A percentile compares a stretch with the other conserved stretches of the same genome.
Evolutionary conservation across 2,888 invertebrate genomes (phyloP).

Genomic region (Lasioglossum calceatum): DNA sequence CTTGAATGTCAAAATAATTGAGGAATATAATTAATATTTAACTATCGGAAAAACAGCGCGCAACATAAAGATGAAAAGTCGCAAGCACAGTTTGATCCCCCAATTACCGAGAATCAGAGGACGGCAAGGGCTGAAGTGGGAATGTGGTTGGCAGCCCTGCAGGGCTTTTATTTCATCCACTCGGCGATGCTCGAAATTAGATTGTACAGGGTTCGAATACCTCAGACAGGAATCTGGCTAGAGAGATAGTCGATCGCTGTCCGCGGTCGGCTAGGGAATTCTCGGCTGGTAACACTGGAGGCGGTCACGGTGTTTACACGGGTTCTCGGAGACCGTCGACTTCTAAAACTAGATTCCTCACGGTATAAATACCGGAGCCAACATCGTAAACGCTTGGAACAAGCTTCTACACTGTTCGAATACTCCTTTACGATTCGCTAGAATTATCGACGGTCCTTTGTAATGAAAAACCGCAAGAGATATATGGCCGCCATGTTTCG

Average conservation of each 20-base stretch:
- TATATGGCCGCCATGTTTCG: conserved; percentile 29
- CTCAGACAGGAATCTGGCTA: not conserved
- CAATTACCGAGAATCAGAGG: not conserved
- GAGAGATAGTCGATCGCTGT: conserved; percentile 14
- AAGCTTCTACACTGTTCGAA: not conserved
- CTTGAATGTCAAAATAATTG: no score
- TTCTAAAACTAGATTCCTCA: conserved; percentile 44
- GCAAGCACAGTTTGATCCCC: not conserved
- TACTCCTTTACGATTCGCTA: conserved; percentile 25
- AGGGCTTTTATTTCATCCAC: not conserved
- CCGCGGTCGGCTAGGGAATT: not conserved
- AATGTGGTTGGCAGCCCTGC: not conserved
- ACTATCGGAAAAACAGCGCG: no score
- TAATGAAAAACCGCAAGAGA: conserved; percentile 16
- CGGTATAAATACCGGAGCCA: conserved; percentile 42
- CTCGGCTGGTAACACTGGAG: not conserved
- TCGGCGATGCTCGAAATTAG: not conserved
- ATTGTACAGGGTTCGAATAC: conserved; percentile 1
- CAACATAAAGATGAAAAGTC: not conserved
- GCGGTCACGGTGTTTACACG: conserved; percentile 31
- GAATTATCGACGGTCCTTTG: conserved; percentile 36
- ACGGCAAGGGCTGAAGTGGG: not conserved
- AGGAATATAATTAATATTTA: no score
- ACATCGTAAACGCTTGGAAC: not conserved
- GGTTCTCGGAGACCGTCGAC: conserved; percentile 21